phyloP scores from a whole-genome alignment of 2,113 vertebrate genomes.

The Empidonax traillii region DNA sequence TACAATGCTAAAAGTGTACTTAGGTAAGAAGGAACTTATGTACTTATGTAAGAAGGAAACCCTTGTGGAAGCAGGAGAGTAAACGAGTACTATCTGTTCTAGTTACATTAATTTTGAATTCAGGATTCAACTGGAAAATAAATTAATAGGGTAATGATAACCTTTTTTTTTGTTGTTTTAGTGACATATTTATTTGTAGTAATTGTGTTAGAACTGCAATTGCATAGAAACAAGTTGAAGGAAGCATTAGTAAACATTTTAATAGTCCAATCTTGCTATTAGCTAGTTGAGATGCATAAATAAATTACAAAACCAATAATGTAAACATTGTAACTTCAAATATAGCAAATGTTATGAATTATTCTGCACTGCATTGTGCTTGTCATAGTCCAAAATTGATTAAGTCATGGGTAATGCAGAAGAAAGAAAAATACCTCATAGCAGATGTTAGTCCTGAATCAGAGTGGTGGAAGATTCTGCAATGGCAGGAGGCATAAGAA shows the following conservation, averaged over 20 bases:
- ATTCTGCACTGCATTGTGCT: neutral
- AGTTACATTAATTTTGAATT: neutral
- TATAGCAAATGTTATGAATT: neutral
- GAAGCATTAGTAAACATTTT: neutral
- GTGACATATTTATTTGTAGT: slow-evolving; percentile 14
- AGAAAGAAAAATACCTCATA: neutral
- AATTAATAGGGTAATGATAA: neutral
- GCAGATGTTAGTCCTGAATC: neutral
- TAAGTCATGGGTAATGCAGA: neutral
- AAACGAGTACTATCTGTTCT: neutral
- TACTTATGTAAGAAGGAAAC: neutral
- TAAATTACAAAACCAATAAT: neutral
- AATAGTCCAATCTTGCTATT: neutral
- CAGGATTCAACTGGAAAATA: slow-evolving; percentile 7
- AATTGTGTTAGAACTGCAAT: neutral
- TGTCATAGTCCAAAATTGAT: neutral
- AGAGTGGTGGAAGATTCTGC: neutral
- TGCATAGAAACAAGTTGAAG: neutral
- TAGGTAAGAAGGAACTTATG: neutral
- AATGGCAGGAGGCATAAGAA: neutral
- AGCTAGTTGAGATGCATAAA: neutral
- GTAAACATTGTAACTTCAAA: neutral
- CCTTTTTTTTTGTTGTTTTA: neutral
- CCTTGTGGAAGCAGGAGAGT: neutral
- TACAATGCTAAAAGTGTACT: too few relatives aligned